Evolutionary conservation across 2,113 vertebrate species (phyloP).

Genomic region (Hemichromis elongatus): DNA sequence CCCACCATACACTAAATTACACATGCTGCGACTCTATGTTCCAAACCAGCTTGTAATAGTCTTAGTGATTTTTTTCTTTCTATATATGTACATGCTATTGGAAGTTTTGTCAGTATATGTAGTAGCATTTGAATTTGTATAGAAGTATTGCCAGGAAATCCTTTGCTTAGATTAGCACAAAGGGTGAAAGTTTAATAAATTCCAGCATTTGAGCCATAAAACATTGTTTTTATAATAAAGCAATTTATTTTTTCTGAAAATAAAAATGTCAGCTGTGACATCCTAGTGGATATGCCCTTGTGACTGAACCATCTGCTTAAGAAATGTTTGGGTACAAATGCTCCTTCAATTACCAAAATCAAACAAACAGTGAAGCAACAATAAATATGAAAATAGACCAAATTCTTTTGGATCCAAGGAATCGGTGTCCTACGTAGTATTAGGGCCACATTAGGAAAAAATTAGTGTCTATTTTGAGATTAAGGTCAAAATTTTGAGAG

Average conservation of each 20-base stretch:
- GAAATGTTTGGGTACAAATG: neutral
- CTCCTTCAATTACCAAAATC: neutral
- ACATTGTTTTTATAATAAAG: neutral
- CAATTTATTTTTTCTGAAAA: neutral
- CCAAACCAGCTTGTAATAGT: neutral
- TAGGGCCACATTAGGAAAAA: neutral
- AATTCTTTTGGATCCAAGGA: neutral
- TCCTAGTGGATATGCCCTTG: neutral
- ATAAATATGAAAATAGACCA: neutral
- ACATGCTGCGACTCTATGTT: neutral
- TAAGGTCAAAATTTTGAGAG: neutral
- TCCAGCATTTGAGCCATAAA: neutral
- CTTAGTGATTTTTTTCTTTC: neutral
- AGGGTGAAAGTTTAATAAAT: neutral
- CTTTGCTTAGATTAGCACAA: neutral
- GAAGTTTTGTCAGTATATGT: neutral
- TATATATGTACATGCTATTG: neutral
- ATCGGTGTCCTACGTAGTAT: neutral
- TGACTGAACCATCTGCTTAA: neutral
- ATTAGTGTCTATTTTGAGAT: neutral
- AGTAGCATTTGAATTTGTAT: neutral
- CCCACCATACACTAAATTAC: constrained; percentile 15
- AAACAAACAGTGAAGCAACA: neutral
- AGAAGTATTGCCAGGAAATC: neutral
- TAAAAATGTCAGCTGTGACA: neutral